These are phyloP conservation scores for Epinotia nisella DNA, from an alignment of 2,888 invertebrate genomes.

Conservation along the genomic window DNA sequence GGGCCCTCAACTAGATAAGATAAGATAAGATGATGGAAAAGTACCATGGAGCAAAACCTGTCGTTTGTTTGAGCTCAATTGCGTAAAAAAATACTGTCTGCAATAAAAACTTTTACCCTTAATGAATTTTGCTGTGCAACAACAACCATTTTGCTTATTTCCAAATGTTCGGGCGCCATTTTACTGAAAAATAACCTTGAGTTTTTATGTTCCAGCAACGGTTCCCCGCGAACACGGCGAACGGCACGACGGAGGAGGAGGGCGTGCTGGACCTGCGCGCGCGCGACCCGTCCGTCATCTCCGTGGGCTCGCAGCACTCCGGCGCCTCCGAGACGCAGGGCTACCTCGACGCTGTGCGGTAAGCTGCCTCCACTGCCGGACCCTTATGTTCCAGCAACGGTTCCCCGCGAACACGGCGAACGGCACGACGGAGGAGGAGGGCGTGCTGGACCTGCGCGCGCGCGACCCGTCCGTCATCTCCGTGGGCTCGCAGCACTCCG, in stretches of 20 bases:
- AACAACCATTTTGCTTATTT: no score
- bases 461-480: constrained; percentile 81
- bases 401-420: constrained; percentile 40
- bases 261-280: constrained; percentile 85
- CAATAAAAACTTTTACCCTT: no score
- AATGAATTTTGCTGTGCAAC: no score
- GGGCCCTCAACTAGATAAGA: no score
- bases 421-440: constrained; percentile 63
- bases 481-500: constrained; percentile 81
- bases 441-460: constrained; percentile 85
- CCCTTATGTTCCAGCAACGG: no score
- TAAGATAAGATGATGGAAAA: no score
- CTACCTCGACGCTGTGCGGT: constrained; percentile 62
- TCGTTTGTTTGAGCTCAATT: no score
- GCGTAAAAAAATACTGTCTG: no score
- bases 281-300: constrained; percentile 80
- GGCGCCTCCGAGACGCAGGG: constrained; percentile 79
- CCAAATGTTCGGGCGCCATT: no score
- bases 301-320: constrained; percentile 81
- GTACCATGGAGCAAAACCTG: no score
- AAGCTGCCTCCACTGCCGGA: no score
- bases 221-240: constrained; percentile 41
- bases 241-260: constrained; percentile 60
- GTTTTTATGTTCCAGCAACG: constrained; percentile 2
- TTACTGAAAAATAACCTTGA: background rate